Evolutionary conservation across 2,113 vertebrate species (phyloP), one percentile per base, ranked within the genome.

Genomic region (Pygoscelis antarcticus): DNA sequence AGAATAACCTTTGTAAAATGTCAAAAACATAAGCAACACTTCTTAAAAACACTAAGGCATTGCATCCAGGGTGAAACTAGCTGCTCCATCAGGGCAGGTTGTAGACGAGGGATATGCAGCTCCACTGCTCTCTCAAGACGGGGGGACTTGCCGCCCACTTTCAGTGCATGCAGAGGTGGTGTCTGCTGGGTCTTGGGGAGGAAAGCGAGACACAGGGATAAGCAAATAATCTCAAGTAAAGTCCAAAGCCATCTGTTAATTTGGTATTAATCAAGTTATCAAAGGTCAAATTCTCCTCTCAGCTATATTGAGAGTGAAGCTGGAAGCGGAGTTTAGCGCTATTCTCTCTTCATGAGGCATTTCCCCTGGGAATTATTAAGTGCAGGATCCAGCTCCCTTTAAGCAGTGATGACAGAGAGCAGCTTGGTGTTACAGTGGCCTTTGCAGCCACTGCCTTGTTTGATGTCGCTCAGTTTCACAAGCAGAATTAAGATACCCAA

Each of bases 1-100:
- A 68, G 87, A 91, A 64, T 91, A 96, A 95, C 94, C 85, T 96
- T 96, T 96, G 54, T 74, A 69, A 96, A 97, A 96, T 89, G 87
- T 89, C 95, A 93, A 95, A 92, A 94, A 32, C 65, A 91, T 13
- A 74, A 95, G 76, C 74, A 79, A 70, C 44, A 6, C 61, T 80
- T 77, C 77, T 87, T 78, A 81, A 76, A 91, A 89, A 69, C 79
- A 60, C 40, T 18, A 46, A 61, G 55, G 16, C n/a, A 3, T 70
- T 85, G 75, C 90, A 89, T 87, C 38, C 76, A 83, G 49, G 32
- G 22, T 66, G 87, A 87, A 96, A 78, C 6, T 46, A 94, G 64
- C 78, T 83, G 82, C 82, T 83, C 52, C 6, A 3, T 38, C 38
- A 22, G 89, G 38, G 29, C 62, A 49, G 58, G 23, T 7, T 90